Base-by-base conservation (phyloP, 2,888 invertebrate species). In the Macroteleia sp. region DNA sequence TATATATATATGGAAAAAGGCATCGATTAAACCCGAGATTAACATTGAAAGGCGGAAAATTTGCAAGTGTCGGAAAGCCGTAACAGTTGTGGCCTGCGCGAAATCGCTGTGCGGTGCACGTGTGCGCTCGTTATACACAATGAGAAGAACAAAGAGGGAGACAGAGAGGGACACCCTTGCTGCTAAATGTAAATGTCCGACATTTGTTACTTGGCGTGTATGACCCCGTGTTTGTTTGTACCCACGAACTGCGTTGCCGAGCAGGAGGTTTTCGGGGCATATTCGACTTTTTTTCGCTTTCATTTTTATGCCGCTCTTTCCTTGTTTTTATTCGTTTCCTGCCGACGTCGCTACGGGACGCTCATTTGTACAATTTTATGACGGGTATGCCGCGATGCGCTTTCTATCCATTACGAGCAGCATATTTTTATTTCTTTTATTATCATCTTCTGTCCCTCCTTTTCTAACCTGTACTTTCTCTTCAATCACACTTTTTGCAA, bases 281-380 rank as follows among this genome's bases (percentile, higher is more conserved):
- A 56, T 62, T 62, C 70, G 67, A 50, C 57, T 70, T 75, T 82
- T 36, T 81, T 75, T 77, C 61, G 80, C 77, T 80, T 81, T 70
- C 80, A 76, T 79, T 83, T 83, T 83, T 85, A 84, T 81, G 59
- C 77, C 73, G 69, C 73, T 76, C 61, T 81, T 80, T 71, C 78
- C 81, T 83, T 81, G 56, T 84, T 83, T 83, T 82, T 85, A 82
- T 83, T 80, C 59, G 67, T 57, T 50, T 73, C 64, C 54, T 56
- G 48, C 62, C 76, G 52, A 82, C 83, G 81, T 66, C 84, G 83
- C 84, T 83, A 83, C 86, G 83, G 84, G 83, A 89, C 85, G 87
- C 87, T 88, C 88, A 87, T 90, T 89, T 89, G 89, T 89, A 87
- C 86, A 88, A 89, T 89, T 88, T 89, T 87, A 89, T 86, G 87